Base-by-base conservation (phyloP, 2,797 vertebrate species). In the Allenopithecus nigroviridis region DNA sequence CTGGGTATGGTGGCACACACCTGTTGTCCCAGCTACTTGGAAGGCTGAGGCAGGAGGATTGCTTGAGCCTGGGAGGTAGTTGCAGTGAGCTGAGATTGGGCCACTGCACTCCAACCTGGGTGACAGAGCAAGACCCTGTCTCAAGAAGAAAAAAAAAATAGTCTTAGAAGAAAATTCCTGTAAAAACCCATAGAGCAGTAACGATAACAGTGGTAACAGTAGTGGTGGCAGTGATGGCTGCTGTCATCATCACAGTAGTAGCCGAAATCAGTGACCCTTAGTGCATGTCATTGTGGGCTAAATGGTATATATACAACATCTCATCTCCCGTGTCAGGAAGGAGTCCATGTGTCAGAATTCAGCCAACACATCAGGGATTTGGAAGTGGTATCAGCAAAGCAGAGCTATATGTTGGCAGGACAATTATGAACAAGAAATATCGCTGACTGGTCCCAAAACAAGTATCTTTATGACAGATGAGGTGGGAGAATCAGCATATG, bases 361-460 rank as follows among this genome's bases (percentile, higher is more conserved):
- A 98, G 88, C 0, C 19, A 53, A 95, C 94, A 48, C 53, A 97
- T 95, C 96, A 96, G 84, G 87, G 96, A 97, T 89, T 43, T 92
- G 88, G 96, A 92, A 92, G 86, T 94, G 10, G 39, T 68, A 5
- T 0, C 76, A 83, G 5, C 41, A 28, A 95, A 97, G 95, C 94
- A 98, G 87, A 97, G 79, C n/a, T 41, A 87, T 46, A 53, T 94
- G 39, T 91, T 97, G 94, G 90, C 70, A 3, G 16, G 70, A 96
- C 72, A 95, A 83, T 96, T 96, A 94, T 50, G 78, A 64, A 94
- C 0, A 96, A 92, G 78, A 98, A 96, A 98, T 97, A 97, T 33
- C 91, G 84, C 91, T 91, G 85, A 87, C 87, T n/a, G 21, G 17
- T 93, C 89, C 84, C 96, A 96, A 98, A 98, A 94, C 95, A 98